phyloP scores from a whole-genome alignment of 2,113 vertebrate genomes.

The Plotosus lineatus region DNA sequence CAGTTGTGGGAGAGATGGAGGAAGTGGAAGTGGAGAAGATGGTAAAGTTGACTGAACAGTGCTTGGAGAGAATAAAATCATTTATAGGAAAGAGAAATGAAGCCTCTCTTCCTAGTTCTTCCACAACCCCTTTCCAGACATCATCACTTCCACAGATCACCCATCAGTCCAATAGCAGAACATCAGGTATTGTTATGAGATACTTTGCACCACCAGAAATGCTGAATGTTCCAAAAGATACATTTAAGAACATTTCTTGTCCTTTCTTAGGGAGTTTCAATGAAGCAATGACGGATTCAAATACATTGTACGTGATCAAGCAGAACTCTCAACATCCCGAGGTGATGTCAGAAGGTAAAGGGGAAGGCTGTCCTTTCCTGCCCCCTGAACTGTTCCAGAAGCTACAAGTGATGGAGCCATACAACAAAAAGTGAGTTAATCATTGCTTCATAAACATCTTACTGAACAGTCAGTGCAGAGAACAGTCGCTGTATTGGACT shows the following conservation, averaged over 20 bases:
- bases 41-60: constrained; percentile 90
- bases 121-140: constrained; percentile 20
- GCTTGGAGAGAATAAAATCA: constrained; percentile 88
- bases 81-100: constrained; percentile 67
- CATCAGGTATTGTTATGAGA: constrained; percentile 31
- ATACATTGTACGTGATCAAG: not conserved
- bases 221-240: not conserved
- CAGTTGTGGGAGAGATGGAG: constrained; percentile 68
- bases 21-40: constrained; percentile 82
- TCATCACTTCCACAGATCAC: not conserved
- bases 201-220: not conserved
- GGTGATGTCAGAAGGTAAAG: constrained; percentile 77
- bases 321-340: constrained; percentile 69
- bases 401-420: constrained; percentile 76
- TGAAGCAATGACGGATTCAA: constrained; percentile 21
- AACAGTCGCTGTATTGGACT: constrained; percentile 18
- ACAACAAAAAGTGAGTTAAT: constrained; percentile 73
- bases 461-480: not conserved
- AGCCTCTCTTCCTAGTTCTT: not conserved
- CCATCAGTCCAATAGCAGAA: constrained; percentile 5
- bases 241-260: not conserved
- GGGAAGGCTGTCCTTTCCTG: constrained; percentile 76
- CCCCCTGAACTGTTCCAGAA: constrained; percentile 90
- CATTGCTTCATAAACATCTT: constrained; percentile 23
- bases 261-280: constrained; percentile 31